Evolutionary conservation across 1,140 invertebrate genomes (phyloP).

Genomic region (Trigoniulus corallinus): DNA sequence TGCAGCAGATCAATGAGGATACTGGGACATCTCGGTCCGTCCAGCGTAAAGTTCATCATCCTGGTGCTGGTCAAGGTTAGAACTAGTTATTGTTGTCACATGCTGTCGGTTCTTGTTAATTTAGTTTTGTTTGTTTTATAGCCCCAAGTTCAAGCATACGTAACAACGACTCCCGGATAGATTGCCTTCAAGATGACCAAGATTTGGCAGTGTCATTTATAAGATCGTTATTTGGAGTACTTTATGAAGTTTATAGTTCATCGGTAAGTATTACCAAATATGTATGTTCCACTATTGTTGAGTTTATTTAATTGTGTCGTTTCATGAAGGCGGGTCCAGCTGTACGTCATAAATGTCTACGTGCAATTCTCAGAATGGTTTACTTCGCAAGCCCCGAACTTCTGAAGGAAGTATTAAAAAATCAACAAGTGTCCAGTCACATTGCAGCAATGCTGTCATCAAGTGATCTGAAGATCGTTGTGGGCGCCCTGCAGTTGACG

Average conservation of each 20-base stretch:
- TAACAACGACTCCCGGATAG: slow-evolving; percentile 40
- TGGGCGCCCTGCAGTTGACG: slow-evolving; percentile 91
- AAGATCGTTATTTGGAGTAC: slow-evolving; percentile 63
- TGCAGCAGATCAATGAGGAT: slow-evolving; percentile 98
- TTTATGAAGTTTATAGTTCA: slow-evolving; percentile 94
- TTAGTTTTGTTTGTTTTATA: slow-evolving; percentile 7
- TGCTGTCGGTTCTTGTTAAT: not conserved
- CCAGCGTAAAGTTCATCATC: slow-evolving; percentile 41
- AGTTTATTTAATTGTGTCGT: slow-evolving; percentile 5
- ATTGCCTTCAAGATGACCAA: slow-evolving; percentile 44
- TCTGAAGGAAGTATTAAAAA: slow-evolving; percentile 70
- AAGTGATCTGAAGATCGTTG: slow-evolving; percentile 84
- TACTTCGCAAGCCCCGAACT: slow-evolving; percentile 78
- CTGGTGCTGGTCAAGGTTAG: slow-evolving; percentile 9
- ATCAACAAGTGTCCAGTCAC: slow-evolving; percentile 88
- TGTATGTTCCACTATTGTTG: not conserved
- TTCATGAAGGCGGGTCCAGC: slow-evolving; percentile 77
- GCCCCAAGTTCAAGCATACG: slow-evolving; percentile 12
- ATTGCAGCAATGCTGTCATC: slow-evolving; percentile 96
- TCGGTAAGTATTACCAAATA: slow-evolving; percentile 33
- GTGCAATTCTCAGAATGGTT: slow-evolving; percentile 87
- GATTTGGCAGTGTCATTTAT: slow-evolving; percentile 61
- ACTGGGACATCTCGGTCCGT: slow-evolving; percentile 82
- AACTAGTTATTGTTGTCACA: not conserved
- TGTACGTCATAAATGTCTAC: slow-evolving; percentile 85